Conservation (phyloP, 2,797 vertebrate species). For the Sebastes matsubarae region DNA sequence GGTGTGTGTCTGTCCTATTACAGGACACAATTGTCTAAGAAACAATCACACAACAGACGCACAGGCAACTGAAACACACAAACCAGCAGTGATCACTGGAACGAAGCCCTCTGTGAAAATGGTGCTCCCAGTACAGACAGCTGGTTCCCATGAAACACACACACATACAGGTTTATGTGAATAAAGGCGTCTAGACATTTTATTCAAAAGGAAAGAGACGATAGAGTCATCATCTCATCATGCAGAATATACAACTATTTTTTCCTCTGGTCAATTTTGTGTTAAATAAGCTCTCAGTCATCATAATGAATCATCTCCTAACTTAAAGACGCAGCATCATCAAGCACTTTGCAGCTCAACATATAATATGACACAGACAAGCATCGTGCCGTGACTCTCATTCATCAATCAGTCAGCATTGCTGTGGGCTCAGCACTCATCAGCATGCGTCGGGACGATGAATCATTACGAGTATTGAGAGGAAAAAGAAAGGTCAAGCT, state of each 20-base stretch:
- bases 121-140: slow-evolving; percentile 14
- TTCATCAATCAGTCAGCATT: slow-evolving; percentile 48
- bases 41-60: slow-evolving; percentile 33
- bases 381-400: neutral
- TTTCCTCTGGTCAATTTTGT: neutral
- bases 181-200: neutral
- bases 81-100: slow-evolving; percentile 31
- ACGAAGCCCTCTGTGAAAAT: slow-evolving; percentile 29
- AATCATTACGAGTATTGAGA: slow-evolving; percentile 38
- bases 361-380: slow-evolving; percentile 13
- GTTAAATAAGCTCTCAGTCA: slow-evolving; percentile 8
- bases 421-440: slow-evolving; percentile 30
- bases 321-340: slow-evolving; percentile 9
- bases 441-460: slow-evolving; percentile 12
- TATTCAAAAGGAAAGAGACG: neutral
- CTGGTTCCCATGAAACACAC: slow-evolving; percentile 8
- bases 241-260: neutral
- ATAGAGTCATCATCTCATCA: neutral
- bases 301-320: slow-evolving; percentile 24
- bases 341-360: slow-evolving; percentile 10
- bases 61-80: slow-evolving; percentile 1
- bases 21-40: slow-evolving; percentile 40
- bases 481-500: slow-evolving; percentile 41
- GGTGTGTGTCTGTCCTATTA: slow-evolving; percentile 52
- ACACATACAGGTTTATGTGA: neutral